phyloP scores from a whole-genome alignment of 2,797 vertebrate species.

The Smutsia gigantea region DNA sequence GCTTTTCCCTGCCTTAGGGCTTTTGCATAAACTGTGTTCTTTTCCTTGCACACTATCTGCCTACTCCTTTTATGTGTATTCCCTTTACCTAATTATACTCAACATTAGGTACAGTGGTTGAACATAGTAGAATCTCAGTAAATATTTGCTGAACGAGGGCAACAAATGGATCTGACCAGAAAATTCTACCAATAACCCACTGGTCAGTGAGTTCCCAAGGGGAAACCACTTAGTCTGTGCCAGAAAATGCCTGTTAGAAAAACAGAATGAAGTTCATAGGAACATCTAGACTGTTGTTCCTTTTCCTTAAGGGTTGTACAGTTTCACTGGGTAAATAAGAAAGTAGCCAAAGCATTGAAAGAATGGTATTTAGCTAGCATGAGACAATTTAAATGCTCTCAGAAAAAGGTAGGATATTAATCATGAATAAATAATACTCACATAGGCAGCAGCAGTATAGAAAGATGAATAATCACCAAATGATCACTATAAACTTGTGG shows the following conservation, averaged over 20 bases:
- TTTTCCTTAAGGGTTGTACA: constrained; percentile 10
- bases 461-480: background rate
- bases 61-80: background rate
- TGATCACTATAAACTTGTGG: background rate
- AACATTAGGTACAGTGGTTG: background rate
- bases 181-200: background rate
- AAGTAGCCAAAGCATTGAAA: constrained; percentile 13
- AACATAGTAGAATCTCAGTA: background rate
- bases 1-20: background rate
- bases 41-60: constrained; percentile 48
- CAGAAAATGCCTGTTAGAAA: constrained; percentile 42
- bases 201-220: background rate
- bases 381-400: constrained; percentile 32
- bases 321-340: background rate
- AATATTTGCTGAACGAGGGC: background rate
- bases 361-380: background rate
- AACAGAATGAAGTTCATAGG: background rate
- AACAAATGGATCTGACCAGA: background rate
- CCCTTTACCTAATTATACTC: background rate
- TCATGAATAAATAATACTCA: constrained; percentile 6
- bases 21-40: constrained; percentile 56
- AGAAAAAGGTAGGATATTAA: background rate
- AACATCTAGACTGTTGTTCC: background rate
- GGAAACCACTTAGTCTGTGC: background rate
- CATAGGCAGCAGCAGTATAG: background rate